These are phyloP conservation scores for Palythoa grandiflora DNA, from an alignment of 92 coral and sea anemone genomes.

Conservation along the genomic window DNA sequence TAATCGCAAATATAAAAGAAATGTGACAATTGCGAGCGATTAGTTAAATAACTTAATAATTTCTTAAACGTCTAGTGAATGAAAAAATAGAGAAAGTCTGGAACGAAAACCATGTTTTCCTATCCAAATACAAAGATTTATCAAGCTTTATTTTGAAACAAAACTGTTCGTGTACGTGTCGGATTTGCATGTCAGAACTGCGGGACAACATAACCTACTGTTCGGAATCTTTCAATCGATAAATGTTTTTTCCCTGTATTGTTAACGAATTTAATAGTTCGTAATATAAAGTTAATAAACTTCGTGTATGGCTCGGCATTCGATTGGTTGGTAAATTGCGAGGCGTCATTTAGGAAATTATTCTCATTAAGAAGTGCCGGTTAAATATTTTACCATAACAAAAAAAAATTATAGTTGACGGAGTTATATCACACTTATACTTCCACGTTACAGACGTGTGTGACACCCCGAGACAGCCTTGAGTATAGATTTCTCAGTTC, in stretches of 20 bases:
- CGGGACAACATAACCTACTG: no score
- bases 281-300: neutral
- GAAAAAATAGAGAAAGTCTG: no score
- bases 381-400: conserved; percentile 26
- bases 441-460: neutral
- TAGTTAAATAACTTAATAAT: no score
- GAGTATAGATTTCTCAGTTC: neutral
- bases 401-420: conserved; percentile 15
- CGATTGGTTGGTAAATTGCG: neutral
- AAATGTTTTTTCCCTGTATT: neutral
- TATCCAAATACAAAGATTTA: no score
- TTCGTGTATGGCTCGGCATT: neutral
- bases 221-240: neutral
- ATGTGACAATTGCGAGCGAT: no score
- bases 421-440: neutral
- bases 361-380: neutral
- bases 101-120: no score
- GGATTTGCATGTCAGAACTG: neutral
- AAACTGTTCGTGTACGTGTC: neutral
- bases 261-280: neutral
- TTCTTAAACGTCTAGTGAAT: no score
- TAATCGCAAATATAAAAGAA: no score
- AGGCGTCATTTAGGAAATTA: neutral
- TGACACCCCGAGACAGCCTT: neutral
- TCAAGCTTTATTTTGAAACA: no score